A percentile compares a stretch with the other conserved stretches of the same genome.
Conservation (phyloP, 1,140 invertebrate species). For the Papilio dardanus region DNA sequence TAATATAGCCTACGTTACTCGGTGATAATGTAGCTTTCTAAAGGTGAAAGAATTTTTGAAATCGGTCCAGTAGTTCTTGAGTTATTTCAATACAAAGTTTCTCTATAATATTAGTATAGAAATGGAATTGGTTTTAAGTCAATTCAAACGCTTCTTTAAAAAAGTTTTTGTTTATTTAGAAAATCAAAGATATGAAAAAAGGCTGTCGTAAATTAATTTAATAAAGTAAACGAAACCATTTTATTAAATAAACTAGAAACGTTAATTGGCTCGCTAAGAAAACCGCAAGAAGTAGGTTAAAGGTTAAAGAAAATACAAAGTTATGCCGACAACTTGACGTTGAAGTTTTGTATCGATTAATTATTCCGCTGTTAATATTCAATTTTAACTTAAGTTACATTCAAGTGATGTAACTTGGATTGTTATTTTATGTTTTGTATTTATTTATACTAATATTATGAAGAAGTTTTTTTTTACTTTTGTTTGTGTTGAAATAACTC, state of each 20-base stretch:
- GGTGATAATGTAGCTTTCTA: no score
- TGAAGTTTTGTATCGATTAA: constrained; percentile 24
- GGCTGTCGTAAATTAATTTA: not conserved
- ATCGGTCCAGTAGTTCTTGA: no score
- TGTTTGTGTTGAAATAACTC: no score
- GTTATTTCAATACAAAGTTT: no score
- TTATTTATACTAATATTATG: no score
- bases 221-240: not conserved
- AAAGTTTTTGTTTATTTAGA: not conserved
- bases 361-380: not conserved
- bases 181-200: not conserved
- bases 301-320: constrained; percentile 36
- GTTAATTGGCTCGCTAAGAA: constrained; percentile 34
- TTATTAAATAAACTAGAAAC: constrained; percentile 30
- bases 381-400: not conserved
- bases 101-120: no score
- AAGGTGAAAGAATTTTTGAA: no score
- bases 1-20: no score
- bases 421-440: no score
- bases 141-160: no score
- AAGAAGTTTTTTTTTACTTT: no score
- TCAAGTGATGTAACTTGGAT: not conserved
- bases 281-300: constrained; percentile 25
- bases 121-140: no score
- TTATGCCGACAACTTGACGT: constrained; percentile 24